Evolutionary conservation across 2,888 invertebrate genomes (phyloP).

Genomic region (Epiblema foenella): DNA sequence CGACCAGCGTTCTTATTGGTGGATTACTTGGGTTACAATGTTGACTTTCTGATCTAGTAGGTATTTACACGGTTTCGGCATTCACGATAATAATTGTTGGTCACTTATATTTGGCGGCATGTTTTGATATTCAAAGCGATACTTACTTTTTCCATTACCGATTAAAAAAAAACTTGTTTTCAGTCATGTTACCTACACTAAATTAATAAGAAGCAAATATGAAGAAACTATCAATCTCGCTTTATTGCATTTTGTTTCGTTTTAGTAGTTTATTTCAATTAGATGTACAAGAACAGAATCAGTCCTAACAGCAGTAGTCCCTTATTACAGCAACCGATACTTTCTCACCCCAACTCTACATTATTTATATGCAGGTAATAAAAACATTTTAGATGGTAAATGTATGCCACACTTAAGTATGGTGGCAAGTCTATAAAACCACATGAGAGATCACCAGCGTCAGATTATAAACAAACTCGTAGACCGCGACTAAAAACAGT

Average conservation of each 20-base stretch:
- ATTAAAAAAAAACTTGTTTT: not conserved
- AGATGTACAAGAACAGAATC: not conserved
- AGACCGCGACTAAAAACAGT: conserved; percentile 15
- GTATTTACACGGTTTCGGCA: not conserved
- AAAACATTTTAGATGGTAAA: not conserved
- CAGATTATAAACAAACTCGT: conserved; percentile 12
- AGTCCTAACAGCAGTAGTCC: not conserved
- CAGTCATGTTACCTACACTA: not conserved
- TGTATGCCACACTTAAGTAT: not conserved
- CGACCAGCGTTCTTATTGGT: conserved; percentile 34
- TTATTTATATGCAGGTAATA: not conserved
- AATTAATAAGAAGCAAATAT: too few species aligned
- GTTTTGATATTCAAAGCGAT: not conserved
- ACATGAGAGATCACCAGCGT: conserved; percentile 24
- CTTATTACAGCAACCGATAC: not conserved
- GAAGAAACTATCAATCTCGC: too few species aligned
- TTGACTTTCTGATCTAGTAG: not conserved
- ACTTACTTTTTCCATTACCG: not conserved
- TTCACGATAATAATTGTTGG: not conserved
- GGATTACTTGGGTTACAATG: not conserved
- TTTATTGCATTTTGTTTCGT: too few species aligned
- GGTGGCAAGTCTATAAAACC: conserved; percentile 14
- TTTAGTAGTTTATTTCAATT: too few species aligned
- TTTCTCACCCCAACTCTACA: not conserved
- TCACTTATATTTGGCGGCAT: not conserved